Percentiles rank a stretch among this genome's conserved stretches.
Conservation (phyloP, 2,797 vertebrate genomes). For the Loriculus beryllinus region DNA sequence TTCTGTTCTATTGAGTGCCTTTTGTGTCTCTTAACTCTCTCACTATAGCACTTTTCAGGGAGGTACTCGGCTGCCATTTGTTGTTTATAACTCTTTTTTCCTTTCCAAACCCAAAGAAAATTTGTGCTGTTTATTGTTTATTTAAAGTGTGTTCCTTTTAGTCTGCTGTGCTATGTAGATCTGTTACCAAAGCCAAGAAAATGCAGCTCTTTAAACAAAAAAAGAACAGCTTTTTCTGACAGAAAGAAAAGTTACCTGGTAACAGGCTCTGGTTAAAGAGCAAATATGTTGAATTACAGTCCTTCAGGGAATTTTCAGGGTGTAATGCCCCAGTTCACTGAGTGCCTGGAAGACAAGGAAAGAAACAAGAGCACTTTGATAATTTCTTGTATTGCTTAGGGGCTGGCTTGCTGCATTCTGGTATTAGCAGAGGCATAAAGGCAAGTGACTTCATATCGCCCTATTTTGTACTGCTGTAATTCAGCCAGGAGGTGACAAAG, state of each 20-base stretch:
- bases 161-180: background rate
- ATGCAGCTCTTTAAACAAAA: background rate
- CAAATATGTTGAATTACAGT: background rate
- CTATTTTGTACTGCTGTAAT: conserved; percentile 19
- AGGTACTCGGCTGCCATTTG: background rate
- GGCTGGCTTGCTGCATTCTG: background rate
- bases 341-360: background rate
- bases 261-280: background rate
- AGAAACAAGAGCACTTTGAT: conserved; percentile 20
- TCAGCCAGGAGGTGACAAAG: conserved; percentile 48
- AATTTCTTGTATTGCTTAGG: conserved; percentile 9
- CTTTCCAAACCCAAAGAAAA: background rate
- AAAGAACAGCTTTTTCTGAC: background rate
- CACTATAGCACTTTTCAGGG: background rate
- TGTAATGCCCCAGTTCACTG: background rate
- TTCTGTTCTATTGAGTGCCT: background rate
- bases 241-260: background rate
- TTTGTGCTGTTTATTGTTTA: background rate
- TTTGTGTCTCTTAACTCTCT: background rate
- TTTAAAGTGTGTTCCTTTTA: background rate
- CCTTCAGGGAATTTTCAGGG: background rate
- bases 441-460: conserved; percentile 51
- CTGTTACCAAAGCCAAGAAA: background rate
- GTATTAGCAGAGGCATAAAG: conserved; percentile 2
- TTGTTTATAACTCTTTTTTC: background rate